Conservation (phyloP, 2,797 vertebrate species). For the Ceryle rudis region DNA sequence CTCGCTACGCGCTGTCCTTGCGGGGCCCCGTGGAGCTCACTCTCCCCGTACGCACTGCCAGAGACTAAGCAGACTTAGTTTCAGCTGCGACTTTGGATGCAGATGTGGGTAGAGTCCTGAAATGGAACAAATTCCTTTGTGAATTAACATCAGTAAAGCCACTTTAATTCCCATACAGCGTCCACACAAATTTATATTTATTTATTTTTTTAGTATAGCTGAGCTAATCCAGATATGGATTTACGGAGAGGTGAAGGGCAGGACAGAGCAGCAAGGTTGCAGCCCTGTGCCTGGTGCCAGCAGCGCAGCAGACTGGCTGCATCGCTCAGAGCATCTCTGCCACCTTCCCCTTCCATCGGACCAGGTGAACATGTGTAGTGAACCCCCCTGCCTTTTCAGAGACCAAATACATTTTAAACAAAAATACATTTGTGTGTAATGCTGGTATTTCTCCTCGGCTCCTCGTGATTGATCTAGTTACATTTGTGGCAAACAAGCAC, state of each 20-base stretch:
- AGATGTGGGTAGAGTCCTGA: neutral
- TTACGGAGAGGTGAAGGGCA: slow-evolving; percentile 38
- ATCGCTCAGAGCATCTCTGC: neutral
- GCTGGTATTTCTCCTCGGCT: neutral
- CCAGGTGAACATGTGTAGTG: fast-evolving
- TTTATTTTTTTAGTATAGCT: neutral
- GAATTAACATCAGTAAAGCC: slow-evolving; percentile 35
- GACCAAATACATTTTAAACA: neutral
- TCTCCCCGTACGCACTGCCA: fast-evolving
- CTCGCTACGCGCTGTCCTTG: neutral
- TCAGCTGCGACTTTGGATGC: neutral
- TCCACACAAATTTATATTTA: neutral
- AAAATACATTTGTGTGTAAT: neutral
- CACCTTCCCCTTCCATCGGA: fast-evolving
- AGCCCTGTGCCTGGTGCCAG: neutral
- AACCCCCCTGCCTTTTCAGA: neutral
- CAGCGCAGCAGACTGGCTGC: neutral
- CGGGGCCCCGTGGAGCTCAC: neutral
- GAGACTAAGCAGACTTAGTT: neutral
- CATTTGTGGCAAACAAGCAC: neutral
- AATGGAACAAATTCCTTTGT: neutral
- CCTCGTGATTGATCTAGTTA: slow-evolving; percentile 2
- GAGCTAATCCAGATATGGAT: slow-evolving; percentile 52
- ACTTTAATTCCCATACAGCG: neutral
- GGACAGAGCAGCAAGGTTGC: slow-evolving; percentile 1